These are phyloP conservation scores for Semnopithecus entellus DNA, from an alignment of 2,113 vertebrate species.

Conservation along the genomic window DNA sequence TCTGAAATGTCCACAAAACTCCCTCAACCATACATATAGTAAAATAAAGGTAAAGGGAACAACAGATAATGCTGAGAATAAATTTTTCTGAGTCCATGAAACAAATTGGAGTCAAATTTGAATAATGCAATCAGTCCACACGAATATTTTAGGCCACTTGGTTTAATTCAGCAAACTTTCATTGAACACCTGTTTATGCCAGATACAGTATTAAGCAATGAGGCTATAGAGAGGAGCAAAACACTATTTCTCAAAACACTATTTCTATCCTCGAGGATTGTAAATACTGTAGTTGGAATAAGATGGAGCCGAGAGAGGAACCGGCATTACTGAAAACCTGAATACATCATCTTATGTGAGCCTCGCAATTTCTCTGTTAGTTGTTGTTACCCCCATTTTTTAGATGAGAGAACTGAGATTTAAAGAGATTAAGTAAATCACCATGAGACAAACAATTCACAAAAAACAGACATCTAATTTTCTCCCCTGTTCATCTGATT, in stretches of 20 bases:
- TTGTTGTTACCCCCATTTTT: neutral
- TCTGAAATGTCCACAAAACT: slow-evolving; percentile 13
- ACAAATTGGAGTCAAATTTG: neutral
- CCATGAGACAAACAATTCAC: neutral
- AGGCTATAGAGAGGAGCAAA: neutral
- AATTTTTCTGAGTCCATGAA: neutral
- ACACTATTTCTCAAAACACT: neutral
- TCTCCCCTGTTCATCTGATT: neutral
- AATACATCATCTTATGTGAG: neutral
- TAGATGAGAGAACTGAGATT: neutral
- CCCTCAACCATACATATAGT: neutral
- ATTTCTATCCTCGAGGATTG: neutral
- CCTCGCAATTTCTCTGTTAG: neutral
- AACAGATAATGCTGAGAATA: neutral
- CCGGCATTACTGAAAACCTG: neutral
- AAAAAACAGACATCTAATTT: neutral
- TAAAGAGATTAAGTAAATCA: neutral
- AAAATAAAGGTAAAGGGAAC: neutral
- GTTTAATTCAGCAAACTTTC: neutral
- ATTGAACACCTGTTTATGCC: neutral
- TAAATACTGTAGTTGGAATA: neutral
- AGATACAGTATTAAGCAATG: neutral
- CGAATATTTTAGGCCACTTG: neutral
- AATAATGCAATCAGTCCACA: slow-evolving; percentile 6
- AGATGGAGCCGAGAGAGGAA: neutral